phyloP scores from a whole-genome alignment of 2,797 vertebrate species.

The Bovichtus variegatus region DNA sequence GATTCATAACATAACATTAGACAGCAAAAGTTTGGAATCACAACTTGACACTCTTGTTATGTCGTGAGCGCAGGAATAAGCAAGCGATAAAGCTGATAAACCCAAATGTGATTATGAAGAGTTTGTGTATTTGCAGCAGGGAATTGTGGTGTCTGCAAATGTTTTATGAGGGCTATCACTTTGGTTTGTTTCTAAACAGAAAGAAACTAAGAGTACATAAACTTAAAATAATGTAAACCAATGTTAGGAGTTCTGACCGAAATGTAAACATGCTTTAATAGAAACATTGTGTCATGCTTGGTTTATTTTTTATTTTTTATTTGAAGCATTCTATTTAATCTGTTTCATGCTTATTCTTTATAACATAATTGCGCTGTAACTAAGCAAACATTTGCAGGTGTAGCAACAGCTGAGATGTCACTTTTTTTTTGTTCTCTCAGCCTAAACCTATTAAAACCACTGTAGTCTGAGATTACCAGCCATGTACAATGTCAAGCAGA shows the following conservation, averaged over 20 bases:
- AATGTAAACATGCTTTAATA: background rate
- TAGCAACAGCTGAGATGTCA: background rate
- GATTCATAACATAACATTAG: background rate
- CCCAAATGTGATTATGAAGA: background rate
- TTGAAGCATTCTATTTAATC: constrained; percentile 1
- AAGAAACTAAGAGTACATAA: background rate
- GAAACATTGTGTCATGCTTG: background rate
- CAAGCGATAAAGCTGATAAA: background rate
- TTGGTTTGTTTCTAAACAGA: background rate
- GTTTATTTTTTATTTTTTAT: background rate
- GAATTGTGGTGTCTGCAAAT: background rate
- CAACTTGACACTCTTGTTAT: background rate
- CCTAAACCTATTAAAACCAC: background rate
- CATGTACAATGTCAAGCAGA: background rate
- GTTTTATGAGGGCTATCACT: too few species aligned
- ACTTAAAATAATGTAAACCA: background rate
- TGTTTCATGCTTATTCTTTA: background rate
- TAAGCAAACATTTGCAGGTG: background rate
- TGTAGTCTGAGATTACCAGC: background rate
- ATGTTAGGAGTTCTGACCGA: background rate
- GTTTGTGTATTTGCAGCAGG: background rate
- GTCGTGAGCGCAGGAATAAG: background rate
- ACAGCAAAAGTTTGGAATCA: background rate
- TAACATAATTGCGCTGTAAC: background rate
- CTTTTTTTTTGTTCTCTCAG: too few species aligned